These are phyloP conservation scores for Merluccius polli DNA, from an alignment of 2,797 vertebrate genomes.

Conservation along the genomic window DNA sequence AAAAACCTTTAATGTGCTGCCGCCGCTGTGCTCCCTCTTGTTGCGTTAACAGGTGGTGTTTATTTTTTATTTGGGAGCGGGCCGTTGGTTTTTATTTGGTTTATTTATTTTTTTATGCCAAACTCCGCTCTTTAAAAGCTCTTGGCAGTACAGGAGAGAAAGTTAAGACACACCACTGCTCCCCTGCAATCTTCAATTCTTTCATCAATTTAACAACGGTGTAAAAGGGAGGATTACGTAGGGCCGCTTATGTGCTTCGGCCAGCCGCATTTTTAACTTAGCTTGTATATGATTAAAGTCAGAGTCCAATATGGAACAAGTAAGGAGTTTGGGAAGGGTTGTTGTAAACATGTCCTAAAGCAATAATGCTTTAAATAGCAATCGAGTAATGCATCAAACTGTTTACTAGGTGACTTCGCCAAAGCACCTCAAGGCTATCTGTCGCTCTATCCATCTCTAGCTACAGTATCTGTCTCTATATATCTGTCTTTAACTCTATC, in stretches of 20 bases:
- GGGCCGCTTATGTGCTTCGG: conserved; percentile 23
- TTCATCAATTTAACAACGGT: conserved; percentile 50
- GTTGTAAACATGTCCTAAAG: conserved; percentile 28
- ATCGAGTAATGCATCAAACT: conserved; percentile 6
- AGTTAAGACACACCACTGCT: conserved; percentile 43
- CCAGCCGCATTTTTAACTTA: conserved; percentile 40
- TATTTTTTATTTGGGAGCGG: conserved; percentile 31
- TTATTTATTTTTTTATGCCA: conserved; percentile 29
- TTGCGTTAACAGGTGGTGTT: conserved; percentile 43
- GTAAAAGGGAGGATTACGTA: conserved; percentile 32
- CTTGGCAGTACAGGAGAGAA: conserved; percentile 41
- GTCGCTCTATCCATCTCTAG: conserved; percentile 9
- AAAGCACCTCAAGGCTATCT: conserved; percentile 3
- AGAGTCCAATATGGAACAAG: conserved; percentile 25
- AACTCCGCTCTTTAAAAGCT: conserved; percentile 45
- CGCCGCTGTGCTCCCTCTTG: conserved; percentile 27
- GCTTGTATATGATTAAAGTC: conserved; percentile 32
- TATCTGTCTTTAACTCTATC: conserved; percentile 28
- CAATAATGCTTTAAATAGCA: conserved; percentile 26
- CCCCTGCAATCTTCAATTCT: conserved; percentile 31
- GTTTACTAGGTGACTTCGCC: neutral
- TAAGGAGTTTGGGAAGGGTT: neutral
- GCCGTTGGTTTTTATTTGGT: neutral
- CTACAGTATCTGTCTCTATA: neutral
- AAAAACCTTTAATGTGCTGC: conserved; percentile 21